Evolutionary conservation across 2,797 vertebrate species (phyloP).

Genomic region (Pyrocephalus nanus): DNA sequence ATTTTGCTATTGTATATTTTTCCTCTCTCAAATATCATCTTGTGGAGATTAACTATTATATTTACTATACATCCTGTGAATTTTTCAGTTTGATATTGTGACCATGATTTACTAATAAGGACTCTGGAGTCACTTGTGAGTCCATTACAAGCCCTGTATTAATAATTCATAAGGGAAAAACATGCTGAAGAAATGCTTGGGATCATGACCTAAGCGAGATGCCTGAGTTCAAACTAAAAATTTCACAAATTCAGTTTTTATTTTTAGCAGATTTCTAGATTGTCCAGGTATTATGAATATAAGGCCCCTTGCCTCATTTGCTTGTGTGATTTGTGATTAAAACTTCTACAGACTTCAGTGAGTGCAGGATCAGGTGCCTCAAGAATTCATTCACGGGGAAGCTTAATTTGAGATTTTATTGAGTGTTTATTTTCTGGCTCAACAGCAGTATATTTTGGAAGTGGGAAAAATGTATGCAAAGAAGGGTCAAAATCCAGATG

Average conservation of each 20-base stretch:
- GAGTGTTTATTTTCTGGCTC: conserved; percentile 55
- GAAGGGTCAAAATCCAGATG: conserved; percentile 56
- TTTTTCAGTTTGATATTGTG: conserved; percentile 46
- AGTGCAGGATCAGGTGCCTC: conserved; percentile 40
- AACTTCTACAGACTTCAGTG: conserved; percentile 22
- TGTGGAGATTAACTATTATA: conserved; percentile 5
- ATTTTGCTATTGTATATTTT: conserved; percentile 1
- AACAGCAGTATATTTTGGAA: conserved; percentile 38
- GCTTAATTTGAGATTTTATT: conserved; percentile 57
- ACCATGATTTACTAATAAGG: conserved; percentile 62
- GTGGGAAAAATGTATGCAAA: conserved; percentile 49
- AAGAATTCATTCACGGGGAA: conserved; percentile 6
- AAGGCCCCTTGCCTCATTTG: conserved; percentile 15
- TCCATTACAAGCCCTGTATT: conserved; percentile 49
- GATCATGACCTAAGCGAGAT: conserved; percentile 63
- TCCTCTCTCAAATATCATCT: background rate
- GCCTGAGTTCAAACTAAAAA: conserved; percentile 39
- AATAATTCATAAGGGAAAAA: conserved; percentile 74
- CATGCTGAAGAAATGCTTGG: conserved; percentile 55
- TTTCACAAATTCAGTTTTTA: conserved; percentile 57
- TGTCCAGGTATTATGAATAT: conserved; percentile 1
- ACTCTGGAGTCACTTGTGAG: conserved; percentile 58
- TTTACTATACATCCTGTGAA: background rate
- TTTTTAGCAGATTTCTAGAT: conserved; percentile 51
- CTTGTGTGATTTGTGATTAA: conserved; percentile 25